Conservation (phyloP, 2,888 invertebrate genomes). For the Caenorhabditis angaria region DNA sequence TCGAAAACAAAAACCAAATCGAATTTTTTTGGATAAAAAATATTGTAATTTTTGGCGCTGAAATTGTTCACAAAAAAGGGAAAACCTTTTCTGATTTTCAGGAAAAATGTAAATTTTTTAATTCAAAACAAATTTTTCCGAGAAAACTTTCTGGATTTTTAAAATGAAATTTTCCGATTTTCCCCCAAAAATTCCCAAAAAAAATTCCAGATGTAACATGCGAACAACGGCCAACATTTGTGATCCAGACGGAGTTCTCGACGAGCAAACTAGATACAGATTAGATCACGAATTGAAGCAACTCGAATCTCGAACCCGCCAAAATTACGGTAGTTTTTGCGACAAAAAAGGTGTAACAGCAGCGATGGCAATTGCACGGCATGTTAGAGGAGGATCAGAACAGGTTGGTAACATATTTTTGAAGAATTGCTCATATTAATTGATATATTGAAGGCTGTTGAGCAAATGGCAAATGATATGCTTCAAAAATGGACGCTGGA, state of each 20-base stretch:
- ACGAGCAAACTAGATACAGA: slow-evolving; percentile 62
- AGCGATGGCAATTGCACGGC: slow-evolving; percentile 63
- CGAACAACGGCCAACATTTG: slow-evolving; percentile 61
- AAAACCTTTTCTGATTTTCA: background rate
- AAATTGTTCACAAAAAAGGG: background rate
- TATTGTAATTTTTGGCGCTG: too few relatives aligned
- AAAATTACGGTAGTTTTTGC: slow-evolving; percentile 63
- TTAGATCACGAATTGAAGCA: slow-evolving; percentile 66
- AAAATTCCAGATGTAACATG: slow-evolving; percentile 49
- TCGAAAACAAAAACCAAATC: background rate
- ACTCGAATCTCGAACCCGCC: slow-evolving; percentile 62
- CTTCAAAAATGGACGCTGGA: slow-evolving; percentile 63
- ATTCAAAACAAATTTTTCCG: background rate
- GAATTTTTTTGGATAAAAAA: too few relatives aligned
- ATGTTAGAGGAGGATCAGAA: slow-evolving; percentile 62
- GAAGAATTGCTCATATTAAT: background rate
- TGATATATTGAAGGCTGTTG: slow-evolving; percentile 52
- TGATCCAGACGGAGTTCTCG: slow-evolving; percentile 67
- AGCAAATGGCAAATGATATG: slow-evolving; percentile 66
- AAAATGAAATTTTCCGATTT: background rate
- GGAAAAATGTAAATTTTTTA: background rate
- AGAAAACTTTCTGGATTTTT: background rate
- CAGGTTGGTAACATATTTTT: slow-evolving; percentile 29
- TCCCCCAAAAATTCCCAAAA: background rate
- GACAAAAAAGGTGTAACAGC: slow-evolving; percentile 69